Conservation (phyloP, 2,888 invertebrate genomes). For the Abscondita cerata region DNA sequence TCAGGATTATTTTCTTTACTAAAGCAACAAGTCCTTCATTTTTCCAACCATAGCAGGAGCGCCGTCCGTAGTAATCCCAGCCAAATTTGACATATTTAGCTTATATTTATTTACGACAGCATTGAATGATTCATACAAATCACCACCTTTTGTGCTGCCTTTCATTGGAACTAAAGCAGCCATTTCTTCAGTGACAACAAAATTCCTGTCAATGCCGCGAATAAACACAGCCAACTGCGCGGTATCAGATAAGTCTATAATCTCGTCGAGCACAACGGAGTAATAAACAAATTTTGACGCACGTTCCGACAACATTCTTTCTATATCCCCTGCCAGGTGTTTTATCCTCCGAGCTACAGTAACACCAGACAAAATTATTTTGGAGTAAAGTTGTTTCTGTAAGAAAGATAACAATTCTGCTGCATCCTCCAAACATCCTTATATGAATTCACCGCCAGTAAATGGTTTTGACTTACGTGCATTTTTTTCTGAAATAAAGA, state of each 20-base stretch:
- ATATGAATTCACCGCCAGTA: neutral
- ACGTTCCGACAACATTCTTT: neutral
- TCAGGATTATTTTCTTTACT: too few species aligned
- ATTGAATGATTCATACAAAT: too few species aligned
- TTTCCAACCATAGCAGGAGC: too few species aligned
- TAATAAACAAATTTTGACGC: neutral
- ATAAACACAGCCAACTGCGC: slow-evolving; percentile 4
- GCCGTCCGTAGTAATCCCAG: too few species aligned
- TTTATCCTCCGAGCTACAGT: neutral
- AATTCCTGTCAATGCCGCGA: slow-evolving; percentile 1
- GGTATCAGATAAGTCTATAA: slow-evolving; percentile 3
- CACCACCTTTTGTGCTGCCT: too few species aligned
- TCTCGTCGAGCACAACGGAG: slow-evolving; percentile 1
- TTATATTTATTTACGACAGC: too few species aligned
- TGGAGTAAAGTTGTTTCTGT: neutral
- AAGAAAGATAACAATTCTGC: neutral
- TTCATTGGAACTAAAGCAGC: neutral
- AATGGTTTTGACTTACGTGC: neutral
- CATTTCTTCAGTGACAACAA: neutral
- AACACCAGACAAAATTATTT: slow-evolving; percentile 4
- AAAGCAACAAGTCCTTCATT: too few species aligned
- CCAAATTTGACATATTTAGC: too few species aligned
- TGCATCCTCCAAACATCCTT: neutral
- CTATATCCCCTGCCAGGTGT: neutral
- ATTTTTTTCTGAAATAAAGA: neutral